Evolutionary conservation across 2,888 invertebrate species (phyloP).

Genomic region (Cyrtodaria siliqua): DNA sequence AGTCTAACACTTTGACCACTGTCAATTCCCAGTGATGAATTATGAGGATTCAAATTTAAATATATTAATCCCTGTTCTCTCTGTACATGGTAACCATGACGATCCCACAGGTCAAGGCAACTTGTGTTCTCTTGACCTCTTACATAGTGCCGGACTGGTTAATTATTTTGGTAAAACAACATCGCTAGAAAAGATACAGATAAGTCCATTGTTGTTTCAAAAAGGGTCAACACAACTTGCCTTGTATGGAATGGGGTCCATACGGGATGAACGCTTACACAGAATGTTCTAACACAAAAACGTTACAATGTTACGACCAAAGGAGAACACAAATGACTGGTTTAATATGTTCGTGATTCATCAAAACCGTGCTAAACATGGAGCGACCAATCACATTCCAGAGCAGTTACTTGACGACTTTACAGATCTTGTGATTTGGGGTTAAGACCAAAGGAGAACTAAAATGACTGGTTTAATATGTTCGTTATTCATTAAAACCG

Average conservation of each 20-base stretch:
- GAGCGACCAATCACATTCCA: slow-evolving; percentile 92
- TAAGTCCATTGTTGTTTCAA: slow-evolving; percentile 93
- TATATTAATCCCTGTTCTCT: slow-evolving; percentile 94
- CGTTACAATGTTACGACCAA: slow-evolving; percentile 89
- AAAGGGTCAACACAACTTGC: slow-evolving; percentile 94
- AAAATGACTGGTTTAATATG: too few relatives aligned
- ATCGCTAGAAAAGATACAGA: slow-evolving; percentile 88
- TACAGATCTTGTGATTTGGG: too few relatives aligned
- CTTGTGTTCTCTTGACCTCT: slow-evolving; percentile 93
- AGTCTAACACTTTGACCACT: slow-evolving; percentile 92
- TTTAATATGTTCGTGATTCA: slow-evolving; percentile 95
- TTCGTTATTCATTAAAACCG: too few relatives aligned
- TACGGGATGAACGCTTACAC: slow-evolving; percentile 95
- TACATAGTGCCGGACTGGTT: slow-evolving; percentile 93
- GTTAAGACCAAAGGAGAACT: too few relatives aligned
- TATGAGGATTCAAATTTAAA: slow-evolving; percentile 98
- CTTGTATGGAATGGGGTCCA: slow-evolving; percentile 96
- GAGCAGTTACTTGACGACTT: slow-evolving; percentile 93
- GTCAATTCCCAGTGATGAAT: slow-evolving; percentile 91
- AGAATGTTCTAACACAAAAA: slow-evolving; percentile 84
- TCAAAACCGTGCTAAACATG: slow-evolving; percentile 93
- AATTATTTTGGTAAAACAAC: slow-evolving; percentile 98
- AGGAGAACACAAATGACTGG: slow-evolving; percentile 91
- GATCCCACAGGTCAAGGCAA: slow-evolving; percentile 90
- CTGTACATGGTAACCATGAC: slow-evolving; percentile 99